A percentile compares a stretch with the other conserved stretches of the same genome.
These are phyloP conservation scores for Paedocypris sp. DNA, from an alignment of 2,113 vertebrate genomes.

Conservation along the genomic window DNA sequence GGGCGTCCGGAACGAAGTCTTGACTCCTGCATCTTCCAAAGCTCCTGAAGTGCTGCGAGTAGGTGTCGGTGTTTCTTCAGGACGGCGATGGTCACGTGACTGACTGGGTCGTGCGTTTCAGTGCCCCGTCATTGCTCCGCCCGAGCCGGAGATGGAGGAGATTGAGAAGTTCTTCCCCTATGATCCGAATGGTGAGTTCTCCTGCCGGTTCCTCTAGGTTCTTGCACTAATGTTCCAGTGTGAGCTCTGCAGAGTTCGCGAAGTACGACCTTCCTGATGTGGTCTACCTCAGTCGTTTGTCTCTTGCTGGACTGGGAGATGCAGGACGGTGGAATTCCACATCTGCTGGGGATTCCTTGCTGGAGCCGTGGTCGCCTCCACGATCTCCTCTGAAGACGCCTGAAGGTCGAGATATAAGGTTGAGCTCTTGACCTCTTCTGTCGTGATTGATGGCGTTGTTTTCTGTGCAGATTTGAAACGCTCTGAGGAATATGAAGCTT, in stretches of 20 bases:
- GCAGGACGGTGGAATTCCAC: background rate
- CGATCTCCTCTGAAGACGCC: slow-evolving; percentile 28
- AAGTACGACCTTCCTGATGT: slow-evolving; percentile 33
- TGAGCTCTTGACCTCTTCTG: background rate
- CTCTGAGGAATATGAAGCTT: slow-evolving; percentile 27
- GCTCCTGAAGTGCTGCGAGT: background rate
- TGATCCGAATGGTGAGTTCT: slow-evolving; percentile 32
- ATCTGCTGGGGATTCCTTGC: slow-evolving; percentile 19
- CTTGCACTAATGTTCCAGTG: background rate
- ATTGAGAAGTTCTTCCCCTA: slow-evolving; percentile 41
- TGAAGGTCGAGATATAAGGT: slow-evolving; percentile 5
- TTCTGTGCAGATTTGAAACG: background rate
- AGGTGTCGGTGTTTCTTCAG: too few species aligned
- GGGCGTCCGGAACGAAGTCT: slow-evolving; percentile 33
- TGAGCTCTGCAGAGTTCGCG: slow-evolving; percentile 28
- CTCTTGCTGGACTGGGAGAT: slow-evolving; percentile 30
- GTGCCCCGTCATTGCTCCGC: background rate
- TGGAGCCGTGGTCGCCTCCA: slow-evolving; percentile 10
- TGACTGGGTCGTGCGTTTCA: background rate
- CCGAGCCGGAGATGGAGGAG: slow-evolving; percentile 24
- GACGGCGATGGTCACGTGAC: too few species aligned
- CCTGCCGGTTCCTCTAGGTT: background rate
- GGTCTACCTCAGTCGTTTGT: slow-evolving; percentile 29
- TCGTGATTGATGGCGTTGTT: too few species aligned
- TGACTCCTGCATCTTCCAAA: slow-evolving; percentile 3